Evolutionary conservation across 2,797 vertebrate genomes (phyloP), one percentile per base, ranked within the genome.

Genomic region (Mus minutoides): DNA sequence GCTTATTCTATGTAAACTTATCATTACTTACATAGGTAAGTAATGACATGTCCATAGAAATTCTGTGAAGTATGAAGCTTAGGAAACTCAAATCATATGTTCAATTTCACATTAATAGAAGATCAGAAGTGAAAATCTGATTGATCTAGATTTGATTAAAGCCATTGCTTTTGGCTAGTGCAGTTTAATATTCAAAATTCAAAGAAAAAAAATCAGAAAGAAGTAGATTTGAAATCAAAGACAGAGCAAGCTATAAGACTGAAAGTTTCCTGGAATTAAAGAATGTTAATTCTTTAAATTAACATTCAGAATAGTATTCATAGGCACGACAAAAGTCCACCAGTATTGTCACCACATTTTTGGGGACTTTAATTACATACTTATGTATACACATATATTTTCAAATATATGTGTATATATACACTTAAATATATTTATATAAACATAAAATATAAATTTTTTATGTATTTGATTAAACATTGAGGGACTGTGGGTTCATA

Each of bases 171-270:
- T 94, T 60, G 0, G 9, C 3, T 62, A 24, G 6, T 24, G 31
- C 49, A 12, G 0, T 89, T 73, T 93, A 56, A 56, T 88, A 17
- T 49, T 49, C 49, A 49, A 88, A 87, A 82, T 46, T 31, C 14
- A 76, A 60, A 34, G 60, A 34, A 31, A 11, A 31, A 11, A 46
- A 80, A 73, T 52, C 29, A 92, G 26, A n/a, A 88, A 82, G 62
- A 96, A 56, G 22, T 62, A 87, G 31, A 76, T 84, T 92, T 56
- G 71, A 90, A 96, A 84, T 96, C n/a, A 94, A 95, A 95, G 43
- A 2, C 6, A 77, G 17, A 94, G 13, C 22, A 90, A 76, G 17
- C 64, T 84, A 7, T 37, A 92, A 34, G 26, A 31, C 34, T 29
- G 46, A 95, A 17, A 62, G 24, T 58, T 85, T 80, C 46, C 78